A percentile compares a stretch with the other conserved stretches of the same genome.
Evolutionary conservation across 2,888 invertebrate species (phyloP).

Genomic region (Leucoptera coffeella): DNA sequence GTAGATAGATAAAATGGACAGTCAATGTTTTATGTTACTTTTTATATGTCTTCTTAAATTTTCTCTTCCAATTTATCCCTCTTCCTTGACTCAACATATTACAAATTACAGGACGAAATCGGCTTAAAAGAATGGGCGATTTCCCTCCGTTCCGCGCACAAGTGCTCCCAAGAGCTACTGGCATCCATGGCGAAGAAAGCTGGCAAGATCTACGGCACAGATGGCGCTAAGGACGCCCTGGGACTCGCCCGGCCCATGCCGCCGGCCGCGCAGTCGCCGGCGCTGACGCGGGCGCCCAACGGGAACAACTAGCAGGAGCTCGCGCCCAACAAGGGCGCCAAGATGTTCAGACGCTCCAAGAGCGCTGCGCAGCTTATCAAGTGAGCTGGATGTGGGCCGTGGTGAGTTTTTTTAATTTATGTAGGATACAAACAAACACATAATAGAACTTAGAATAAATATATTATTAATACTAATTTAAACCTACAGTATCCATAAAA

Average conservation of each 20-base stretch:
- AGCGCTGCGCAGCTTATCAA: slow-evolving; percentile 51
- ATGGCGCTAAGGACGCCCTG: slow-evolving; percentile 30
- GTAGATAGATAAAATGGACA: too few relatives aligned
- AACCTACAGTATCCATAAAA: too few relatives aligned
- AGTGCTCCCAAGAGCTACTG: slow-evolving; percentile 89
- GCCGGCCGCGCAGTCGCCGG: slow-evolving; percentile 13
- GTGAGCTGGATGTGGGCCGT: slow-evolving; percentile 18
- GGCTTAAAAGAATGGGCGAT: slow-evolving; percentile 98
- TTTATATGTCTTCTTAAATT: too few relatives aligned
- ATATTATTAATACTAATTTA: too few relatives aligned
- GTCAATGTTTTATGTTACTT: too few relatives aligned
- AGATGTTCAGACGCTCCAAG: slow-evolving; percentile 53
- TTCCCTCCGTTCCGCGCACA: slow-evolving; percentile 92
- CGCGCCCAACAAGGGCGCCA: slow-evolving; percentile 46
- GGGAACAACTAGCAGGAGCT: slow-evolving; percentile 48
- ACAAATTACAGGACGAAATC: slow-evolving; percentile 79
- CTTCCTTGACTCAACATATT: background rate
- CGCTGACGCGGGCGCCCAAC: slow-evolving; percentile 25
- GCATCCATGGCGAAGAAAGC: slow-evolving; percentile 98
- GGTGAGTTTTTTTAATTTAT: too few relatives aligned
- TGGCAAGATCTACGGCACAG: slow-evolving; percentile 96
- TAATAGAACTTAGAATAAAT: too few relatives aligned
- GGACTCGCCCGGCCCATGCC: slow-evolving; percentile 14
- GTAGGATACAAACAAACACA: too few relatives aligned
- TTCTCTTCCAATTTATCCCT: background rate